Percentiles rank a stretch among this genome's conserved stretches.
These are phyloP conservation scores for Psittacula derbiana DNA, from an alignment of 2,797 vertebrate species.

Conservation along the genomic window DNA sequence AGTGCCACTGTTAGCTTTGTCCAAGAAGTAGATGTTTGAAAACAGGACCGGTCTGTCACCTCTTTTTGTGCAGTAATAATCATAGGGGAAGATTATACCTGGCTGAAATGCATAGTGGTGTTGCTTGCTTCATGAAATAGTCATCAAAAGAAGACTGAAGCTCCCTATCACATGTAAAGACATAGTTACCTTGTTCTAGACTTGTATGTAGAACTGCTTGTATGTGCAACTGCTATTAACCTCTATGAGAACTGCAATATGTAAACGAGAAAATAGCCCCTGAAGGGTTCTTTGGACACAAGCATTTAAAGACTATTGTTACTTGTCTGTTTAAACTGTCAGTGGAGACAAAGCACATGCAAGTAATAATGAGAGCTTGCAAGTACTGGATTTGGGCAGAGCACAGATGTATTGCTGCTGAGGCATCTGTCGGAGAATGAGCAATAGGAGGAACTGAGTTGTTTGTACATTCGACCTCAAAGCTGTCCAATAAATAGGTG, in stretches of 20 bases:
- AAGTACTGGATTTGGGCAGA: neutral
- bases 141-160: constrained; percentile 32
- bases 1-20: neutral
- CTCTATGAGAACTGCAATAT: neutral
- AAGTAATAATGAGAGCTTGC: neutral
- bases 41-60: neutral
- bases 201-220: neutral
- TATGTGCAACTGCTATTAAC: neutral
- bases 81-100: neutral
- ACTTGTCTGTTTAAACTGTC: constrained; percentile 28
- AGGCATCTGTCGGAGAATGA: constrained; percentile 13
- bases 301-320: neutral
- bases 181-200: constrained; percentile 25
- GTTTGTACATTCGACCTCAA: constrained; percentile 18
- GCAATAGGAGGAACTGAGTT: neutral
- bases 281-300: constrained; percentile 4
- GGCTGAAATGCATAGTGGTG: neutral
- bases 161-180: neutral
- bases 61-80: neutral
- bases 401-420: neutral
- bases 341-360: neutral
- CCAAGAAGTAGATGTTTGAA: neutral
- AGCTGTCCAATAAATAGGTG: neutral
- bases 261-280: neutral
- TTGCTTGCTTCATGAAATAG: constrained; percentile 15